Base-by-base conservation (phyloP, 1,140 invertebrate genomes). In the Plodia interpunctella region DNA sequence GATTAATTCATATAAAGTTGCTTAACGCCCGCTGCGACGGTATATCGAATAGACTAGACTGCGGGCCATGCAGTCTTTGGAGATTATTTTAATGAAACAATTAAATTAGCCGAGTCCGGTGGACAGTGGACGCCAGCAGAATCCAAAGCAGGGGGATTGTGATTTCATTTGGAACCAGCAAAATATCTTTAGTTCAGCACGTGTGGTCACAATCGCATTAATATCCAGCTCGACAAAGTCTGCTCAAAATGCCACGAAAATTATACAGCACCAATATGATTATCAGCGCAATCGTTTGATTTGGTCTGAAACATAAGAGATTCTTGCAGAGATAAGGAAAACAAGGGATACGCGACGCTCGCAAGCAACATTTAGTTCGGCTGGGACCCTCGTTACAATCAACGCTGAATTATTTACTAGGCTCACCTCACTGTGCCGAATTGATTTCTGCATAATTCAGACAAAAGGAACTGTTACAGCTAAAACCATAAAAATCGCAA, bases 11-110 rank as follows among this genome's bases (percentile, higher is more conserved):
- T n/a, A 49, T 38, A 50, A 55, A 70, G 52, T 70, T 63, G 59
- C 57, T 65, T 60, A 66, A 62, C 61, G 62, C 66, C 62, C 62
- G 50, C 61, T 57, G 59, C 65, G 60, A 54, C 62, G 68, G 62
- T 71, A 65, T 63, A 44, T 10, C 49, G 44, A 68, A 72, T 62
- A 57, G 56, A 63, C 63, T 70, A 60, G 49, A 60, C 60, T 69
- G 68, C 67, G 62, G 59, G 70, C 19, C 62, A 66, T 56, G 67
- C 60, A 61, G 71, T 65, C 62, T 69, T 71, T 62, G 66, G 60
- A 75, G 80, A 79, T 80, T 80, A 80, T 78, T 79, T 79, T 78
- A 83, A 74, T 76, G 70, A 80, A 77, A 84, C 81, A 84, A 88
- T 84, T 76, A 74, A 82, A 85, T 83, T 77, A 76, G 69, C 65